A percentile compares a stretch with the other conserved stretches of the same genome.
Conservation (phyloP, 2,888 invertebrate genomes). For the Dynastes grantii region DNA sequence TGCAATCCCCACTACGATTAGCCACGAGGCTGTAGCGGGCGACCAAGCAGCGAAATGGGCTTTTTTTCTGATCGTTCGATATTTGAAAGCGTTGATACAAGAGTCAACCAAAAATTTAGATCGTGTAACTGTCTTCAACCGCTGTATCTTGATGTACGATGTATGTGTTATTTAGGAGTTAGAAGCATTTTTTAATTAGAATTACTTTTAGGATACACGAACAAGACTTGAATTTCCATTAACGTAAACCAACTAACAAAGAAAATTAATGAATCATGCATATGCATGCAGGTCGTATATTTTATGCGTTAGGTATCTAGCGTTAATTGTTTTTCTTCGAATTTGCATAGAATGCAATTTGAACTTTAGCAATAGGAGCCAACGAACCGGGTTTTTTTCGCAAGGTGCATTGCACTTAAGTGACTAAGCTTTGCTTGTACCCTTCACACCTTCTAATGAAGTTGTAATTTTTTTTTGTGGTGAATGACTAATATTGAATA, state of each 20-base stretch:
- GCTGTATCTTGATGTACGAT: background rate
- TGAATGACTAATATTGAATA: too few species aligned
- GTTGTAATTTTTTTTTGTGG: background rate
- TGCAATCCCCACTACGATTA: slow-evolving; percentile 46
- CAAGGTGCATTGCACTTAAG: background rate
- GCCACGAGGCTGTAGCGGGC: background rate
- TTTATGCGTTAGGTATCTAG: background rate
- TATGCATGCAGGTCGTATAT: background rate
- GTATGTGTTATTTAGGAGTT: background rate
- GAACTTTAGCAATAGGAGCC: background rate
- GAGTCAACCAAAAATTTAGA: too few species aligned
- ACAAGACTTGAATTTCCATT: background rate
- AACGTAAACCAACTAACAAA: background rate
- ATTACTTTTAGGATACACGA: background rate
- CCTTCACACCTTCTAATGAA: background rate
- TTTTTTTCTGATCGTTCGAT: background rate
- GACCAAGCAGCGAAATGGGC: slow-evolving; percentile 10
- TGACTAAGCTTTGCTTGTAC: background rate
- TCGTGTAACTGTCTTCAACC: too few species aligned
- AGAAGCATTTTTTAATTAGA: background rate
- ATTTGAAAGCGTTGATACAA: too few species aligned
- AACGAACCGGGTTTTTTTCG: background rate
- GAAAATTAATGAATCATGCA: background rate
- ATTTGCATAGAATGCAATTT: slow-evolving; percentile 12
- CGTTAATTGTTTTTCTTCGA: background rate